Evolutionary conservation across 64 coral and sea anemone genomes (phyloP), one percentile per base, ranked within the genome.

Genomic region (Montipora foliosa): DNA sequence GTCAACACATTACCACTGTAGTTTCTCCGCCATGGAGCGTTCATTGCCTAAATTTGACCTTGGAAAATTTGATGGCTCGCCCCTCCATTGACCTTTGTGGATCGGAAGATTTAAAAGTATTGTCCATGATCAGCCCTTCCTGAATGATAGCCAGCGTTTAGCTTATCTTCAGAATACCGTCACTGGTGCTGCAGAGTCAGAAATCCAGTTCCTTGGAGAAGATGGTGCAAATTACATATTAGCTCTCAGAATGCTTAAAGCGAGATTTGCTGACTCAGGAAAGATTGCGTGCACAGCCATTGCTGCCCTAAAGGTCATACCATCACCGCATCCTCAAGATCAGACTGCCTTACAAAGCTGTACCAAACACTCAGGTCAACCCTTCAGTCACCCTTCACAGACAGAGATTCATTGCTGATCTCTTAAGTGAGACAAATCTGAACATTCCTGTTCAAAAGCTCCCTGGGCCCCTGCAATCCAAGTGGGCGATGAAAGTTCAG

Each of bases 401-500:
- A 91, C 89, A 91, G 45, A 62, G 89, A 44, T 91, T 91, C 13
- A 75, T 82, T 82, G 78, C 89, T 50, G 89, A 91, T 64, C 47
- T 91, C 20, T 15, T 91, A 57, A 82, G 89, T 82, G 89, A 83
- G 74, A 86, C 91, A 37, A 93, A 93, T 72, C 20, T 93, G 8
- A 57, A 74, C 61, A 93, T 87, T 55, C 55, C 79, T 49, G 73
- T 93, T 49, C 44, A 87, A 62, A 86, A 93, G 55, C 82, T 87
- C 76, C 91, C 91, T 75, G 91, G 49, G 16, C 11, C 52, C 44
- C 53, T 93, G 51, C 50, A 53, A 57, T 78, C 77, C 13, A 93
- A 93, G 73, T 87, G 91, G 91, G 91, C 91, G 2, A 93, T 87
- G 91, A 44, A 93, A 49, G 91, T 79, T 55, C 91, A 87, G 74